Base-by-base conservation (phyloP, 2,113 vertebrate species). In the Pseudorhombus dupliciocellatus region DNA sequence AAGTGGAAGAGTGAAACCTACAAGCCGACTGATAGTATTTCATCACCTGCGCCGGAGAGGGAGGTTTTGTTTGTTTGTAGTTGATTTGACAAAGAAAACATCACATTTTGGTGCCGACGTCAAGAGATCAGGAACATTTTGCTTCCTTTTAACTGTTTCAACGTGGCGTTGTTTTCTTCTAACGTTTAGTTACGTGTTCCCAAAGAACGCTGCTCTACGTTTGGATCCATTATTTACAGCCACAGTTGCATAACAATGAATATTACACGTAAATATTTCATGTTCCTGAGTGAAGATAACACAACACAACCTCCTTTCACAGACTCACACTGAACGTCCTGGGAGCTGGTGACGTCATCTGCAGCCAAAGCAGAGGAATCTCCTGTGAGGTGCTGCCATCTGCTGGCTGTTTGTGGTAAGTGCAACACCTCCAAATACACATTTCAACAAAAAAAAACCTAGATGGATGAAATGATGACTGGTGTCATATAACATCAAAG, bases 381-480 rank as follows among this genome's bases (percentile, higher is more conserved):
- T 58, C 54, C 55, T 82, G 57, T 58, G 7, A 16, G 42, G 4
- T 54, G 67, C 66, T 81, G 81, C 1, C 88, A 51, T 79, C 81
- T 0, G 46, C 4, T 79, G 90, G 83, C 22, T 15, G 18, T 40
- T 21, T 26, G 6, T 25, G 31, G 75, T 46, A 84, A 81, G 53
- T 83, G 53, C 84, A 84, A 54, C 2, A 37, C 34, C 34, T 37
- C 34, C 34, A 37, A 37, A 10, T 37, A 37, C 34, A 11, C 34
- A 46, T 15, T 46, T 18, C 5, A 18, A 15, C 5, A 46, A 0
- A 7, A 2, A 1, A 15, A 20, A 6, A 66, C 12, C 25, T 48
- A 0, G 0, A 15, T 40, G 18, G 56, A n/a, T 14, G 52, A 40
- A 21, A 5, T 44, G 54, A 54, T 51, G 25, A 37, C 16, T 18